Evolutionary conservation across 2,113 vertebrate genomes (phyloP), one percentile per base, ranked within the genome.

Genomic region (Anhinga anhinga): DNA sequence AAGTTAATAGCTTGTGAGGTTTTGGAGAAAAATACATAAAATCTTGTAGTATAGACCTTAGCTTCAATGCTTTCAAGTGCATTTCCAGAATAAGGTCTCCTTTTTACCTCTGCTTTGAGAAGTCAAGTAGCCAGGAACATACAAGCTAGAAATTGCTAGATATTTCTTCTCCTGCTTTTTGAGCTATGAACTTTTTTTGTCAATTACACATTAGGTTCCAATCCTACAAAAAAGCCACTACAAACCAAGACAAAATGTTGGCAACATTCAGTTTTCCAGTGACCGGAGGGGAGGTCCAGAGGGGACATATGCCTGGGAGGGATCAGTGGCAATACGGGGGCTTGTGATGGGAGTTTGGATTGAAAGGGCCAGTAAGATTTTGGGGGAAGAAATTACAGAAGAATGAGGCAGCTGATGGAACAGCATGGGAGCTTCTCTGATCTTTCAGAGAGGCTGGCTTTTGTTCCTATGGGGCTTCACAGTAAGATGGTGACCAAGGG

Each of bases 1-100:
- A 53, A 77, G 65, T 67, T 29, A 92, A 82, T 15, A 78, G 50
- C 47, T 45, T 87, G 74, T 76, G 55, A 91, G 34, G 36, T 45
- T 80, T 72, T 63, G 30, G 13, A 53, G 71, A 79, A 85, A 94
- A 91, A 52, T 7, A 81, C 10, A 52, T 21, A 16, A 82, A 63
- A 74, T 15, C 15, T 30, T 76, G 52, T 26, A 65, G 47, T 8
- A 69, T 16, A 42, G 58, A 63, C 27, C 66, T 79, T 13, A 29
- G 40, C 52, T 74, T 66, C 73, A 82, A 17, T 32, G 40, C 83
- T 83, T 96, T 69, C 82, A 83, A 84, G 58, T n/a, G 49, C 52
- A 90, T 71, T 77, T 82, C 58, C 73, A 36, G 67, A 59, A 72
- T n/a, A 79, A 92, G 36, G 15, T 79, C 82, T 91, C 65, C 52